These are phyloP conservation scores for Malacosoma neustria DNA, from an alignment of 2,888 invertebrate genomes.

Conservation along the genomic window DNA sequence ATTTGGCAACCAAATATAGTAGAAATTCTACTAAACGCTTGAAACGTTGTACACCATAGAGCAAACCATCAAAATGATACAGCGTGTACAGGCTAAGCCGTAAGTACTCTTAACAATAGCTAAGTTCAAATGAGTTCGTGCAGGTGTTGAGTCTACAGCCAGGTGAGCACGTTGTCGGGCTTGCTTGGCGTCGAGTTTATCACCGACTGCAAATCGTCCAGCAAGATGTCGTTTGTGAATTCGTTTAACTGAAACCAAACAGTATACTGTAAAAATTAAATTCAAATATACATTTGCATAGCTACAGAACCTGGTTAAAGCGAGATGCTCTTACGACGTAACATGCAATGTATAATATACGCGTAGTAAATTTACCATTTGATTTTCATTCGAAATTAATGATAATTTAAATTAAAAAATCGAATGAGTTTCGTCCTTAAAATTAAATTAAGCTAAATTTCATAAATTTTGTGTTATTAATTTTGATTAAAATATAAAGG, in stretches of 20 bases:
- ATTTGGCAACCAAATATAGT: no score
- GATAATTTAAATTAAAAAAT: no score
- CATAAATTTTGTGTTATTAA: no score
- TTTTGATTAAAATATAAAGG: no score
- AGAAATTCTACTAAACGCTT: no score
- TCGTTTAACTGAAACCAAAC: slow-evolving; percentile 81
- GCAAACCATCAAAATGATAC: slow-evolving; percentile 11
- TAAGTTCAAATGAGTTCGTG: slow-evolving; percentile 24
- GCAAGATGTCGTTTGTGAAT: slow-evolving; percentile 88
- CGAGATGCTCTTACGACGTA: no score
- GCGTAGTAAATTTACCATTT: no score
- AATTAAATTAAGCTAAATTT: no score
- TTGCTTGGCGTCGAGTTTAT: slow-evolving; percentile 91
- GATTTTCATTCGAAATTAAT: no score
- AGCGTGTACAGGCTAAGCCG: slow-evolving; percentile 12
- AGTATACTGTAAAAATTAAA: not conserved
- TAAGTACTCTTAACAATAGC: slow-evolving; percentile 26
- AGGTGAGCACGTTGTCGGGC: slow-evolving; percentile 89
- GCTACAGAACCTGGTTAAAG: not conserved
- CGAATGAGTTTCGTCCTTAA: no score
- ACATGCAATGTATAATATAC: no score
- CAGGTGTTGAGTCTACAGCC: slow-evolving; percentile 78
- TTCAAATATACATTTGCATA: not conserved
- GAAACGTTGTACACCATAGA: no score
- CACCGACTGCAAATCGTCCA: slow-evolving; percentile 92